Evolutionary conservation across 2,797 vertebrate genomes (phyloP).

Genomic region (Enteromius fasciolatus): DNA sequence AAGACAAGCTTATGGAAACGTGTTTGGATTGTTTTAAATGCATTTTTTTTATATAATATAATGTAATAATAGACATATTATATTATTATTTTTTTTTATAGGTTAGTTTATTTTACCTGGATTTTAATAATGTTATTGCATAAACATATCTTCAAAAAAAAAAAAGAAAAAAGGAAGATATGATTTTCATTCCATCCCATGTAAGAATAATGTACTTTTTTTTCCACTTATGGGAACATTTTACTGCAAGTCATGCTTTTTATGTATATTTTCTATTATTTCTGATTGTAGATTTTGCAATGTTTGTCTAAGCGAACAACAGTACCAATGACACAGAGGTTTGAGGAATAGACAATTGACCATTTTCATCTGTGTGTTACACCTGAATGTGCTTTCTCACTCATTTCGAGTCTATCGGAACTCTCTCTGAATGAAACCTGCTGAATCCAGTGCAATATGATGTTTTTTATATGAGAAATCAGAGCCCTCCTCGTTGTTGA

Average conservation of each 20-base stretch:
- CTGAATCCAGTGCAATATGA: constrained; percentile 46
- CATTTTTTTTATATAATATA: neutral
- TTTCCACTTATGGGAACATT: neutral
- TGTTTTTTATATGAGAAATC: constrained; percentile 27
- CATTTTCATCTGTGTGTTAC: constrained; percentile 27
- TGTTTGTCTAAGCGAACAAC: neutral
- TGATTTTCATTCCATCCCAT: neutral
- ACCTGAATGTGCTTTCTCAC: constrained; percentile 40
- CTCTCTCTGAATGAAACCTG: constrained; percentile 19
- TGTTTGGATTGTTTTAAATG: neutral
- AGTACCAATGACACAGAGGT: neutral
- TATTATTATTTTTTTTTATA: neutral
- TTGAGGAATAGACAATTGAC: neutral
- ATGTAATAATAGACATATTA: neutral
- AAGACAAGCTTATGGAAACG: neutral
- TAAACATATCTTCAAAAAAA: neutral
- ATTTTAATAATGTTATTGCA: neutral
- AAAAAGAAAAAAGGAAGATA: neutral
- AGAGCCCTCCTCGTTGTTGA: constrained; percentile 31
- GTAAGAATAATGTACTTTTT: too few species aligned
- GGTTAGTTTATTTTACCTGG: neutral
- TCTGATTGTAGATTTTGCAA: neutral
- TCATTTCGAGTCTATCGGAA: neutral
- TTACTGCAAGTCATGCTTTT: neutral
- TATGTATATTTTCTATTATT: neutral